Evolutionary conservation across 1,140 invertebrate genomes (phyloP).

Genomic region (Sogatella furcifera): DNA sequence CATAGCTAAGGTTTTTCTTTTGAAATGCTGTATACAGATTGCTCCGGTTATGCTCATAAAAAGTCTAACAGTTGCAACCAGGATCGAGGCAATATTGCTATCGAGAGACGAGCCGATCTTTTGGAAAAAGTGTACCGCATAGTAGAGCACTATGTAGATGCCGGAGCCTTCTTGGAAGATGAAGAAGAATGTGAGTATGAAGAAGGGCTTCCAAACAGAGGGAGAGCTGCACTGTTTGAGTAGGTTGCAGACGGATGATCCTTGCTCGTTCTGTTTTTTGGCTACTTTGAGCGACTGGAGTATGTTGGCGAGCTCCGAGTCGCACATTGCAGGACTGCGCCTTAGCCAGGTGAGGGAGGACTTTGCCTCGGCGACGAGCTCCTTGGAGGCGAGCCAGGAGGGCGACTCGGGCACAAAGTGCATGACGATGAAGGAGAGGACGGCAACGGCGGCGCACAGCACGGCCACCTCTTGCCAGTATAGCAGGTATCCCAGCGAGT

Average conservation of each 20-base stretch:
- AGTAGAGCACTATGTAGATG: conserved; percentile 67
- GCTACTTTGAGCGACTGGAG: conserved; percentile 26
- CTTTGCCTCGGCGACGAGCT: conserved; percentile 41
- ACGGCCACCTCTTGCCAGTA: conserved; percentile 29
- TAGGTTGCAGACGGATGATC: not conserved
- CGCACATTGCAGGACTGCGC: conserved; percentile 40
- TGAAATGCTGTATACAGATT: conserved; percentile 54
- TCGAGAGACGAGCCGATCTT: conserved; percentile 53
- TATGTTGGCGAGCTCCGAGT: conserved; percentile 45
- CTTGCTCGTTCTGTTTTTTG: conserved; percentile 25
- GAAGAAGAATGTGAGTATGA: conserved; percentile 50
- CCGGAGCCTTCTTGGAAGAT: conserved; percentile 57
- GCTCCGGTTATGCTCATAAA: conserved; percentile 54
- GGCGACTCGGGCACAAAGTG: conserved; percentile 59
- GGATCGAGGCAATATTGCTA: conserved; percentile 57
- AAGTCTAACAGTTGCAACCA: conserved; percentile 56
- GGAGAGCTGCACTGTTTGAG: conserved; percentile 26
- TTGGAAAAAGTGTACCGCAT: conserved; percentile 56
- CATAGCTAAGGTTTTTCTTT: conserved; percentile 52
- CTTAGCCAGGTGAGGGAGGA: conserved; percentile 43
- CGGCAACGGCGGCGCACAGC: conserved; percentile 19
- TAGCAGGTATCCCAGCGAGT: conserved; percentile 34
- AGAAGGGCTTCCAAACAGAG: conserved; percentile 48
- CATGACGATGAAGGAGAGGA: conserved; percentile 37
- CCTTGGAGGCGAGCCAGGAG: conserved; percentile 43